Evolutionary conservation across 2,797 vertebrate species (phyloP).

Genomic region (Coreius guichenoti): DNA sequence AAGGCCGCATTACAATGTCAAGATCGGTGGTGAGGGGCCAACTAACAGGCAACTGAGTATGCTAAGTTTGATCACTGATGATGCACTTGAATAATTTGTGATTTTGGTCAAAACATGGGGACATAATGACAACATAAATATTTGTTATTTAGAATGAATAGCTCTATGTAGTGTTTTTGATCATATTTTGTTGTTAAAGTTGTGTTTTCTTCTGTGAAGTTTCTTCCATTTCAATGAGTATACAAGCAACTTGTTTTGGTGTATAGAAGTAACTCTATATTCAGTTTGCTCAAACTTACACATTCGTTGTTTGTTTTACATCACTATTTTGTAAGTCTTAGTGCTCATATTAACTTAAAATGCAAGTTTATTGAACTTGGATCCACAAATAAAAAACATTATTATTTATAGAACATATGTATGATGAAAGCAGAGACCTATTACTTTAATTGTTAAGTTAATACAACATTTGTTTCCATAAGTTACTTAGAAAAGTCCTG

Average conservation of each 20-base stretch:
- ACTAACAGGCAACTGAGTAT: not conserved
- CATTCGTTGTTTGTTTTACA: not conserved
- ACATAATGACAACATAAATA: not conserved
- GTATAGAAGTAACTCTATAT: not conserved
- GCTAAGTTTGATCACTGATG: not conserved
- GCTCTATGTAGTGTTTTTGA: not conserved
- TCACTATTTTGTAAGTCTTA: not conserved
- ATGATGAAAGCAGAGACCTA: not conserved
- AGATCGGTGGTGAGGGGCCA: not conserved
- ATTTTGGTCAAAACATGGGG: not conserved
- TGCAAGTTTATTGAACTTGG: not conserved
- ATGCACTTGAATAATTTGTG: not conserved
- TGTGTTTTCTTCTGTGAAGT: not conserved
- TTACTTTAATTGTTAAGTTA: not conserved
- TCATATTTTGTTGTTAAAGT: not conserved
- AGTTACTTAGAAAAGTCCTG: not conserved
- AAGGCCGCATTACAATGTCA: not conserved
- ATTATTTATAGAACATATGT: not conserved
- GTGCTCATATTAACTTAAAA: not conserved
- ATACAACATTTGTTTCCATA: not conserved
- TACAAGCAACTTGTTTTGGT: not conserved
- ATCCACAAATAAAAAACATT: not conserved
- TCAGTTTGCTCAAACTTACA: not conserved
- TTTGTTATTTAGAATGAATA: not conserved
- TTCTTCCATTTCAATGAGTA: not conserved